Evolutionary conservation across 2,797 vertebrate genomes (phyloP), one percentile per base, ranked within the genome.

Genomic region (Cirrhinus molitorella): DNA sequence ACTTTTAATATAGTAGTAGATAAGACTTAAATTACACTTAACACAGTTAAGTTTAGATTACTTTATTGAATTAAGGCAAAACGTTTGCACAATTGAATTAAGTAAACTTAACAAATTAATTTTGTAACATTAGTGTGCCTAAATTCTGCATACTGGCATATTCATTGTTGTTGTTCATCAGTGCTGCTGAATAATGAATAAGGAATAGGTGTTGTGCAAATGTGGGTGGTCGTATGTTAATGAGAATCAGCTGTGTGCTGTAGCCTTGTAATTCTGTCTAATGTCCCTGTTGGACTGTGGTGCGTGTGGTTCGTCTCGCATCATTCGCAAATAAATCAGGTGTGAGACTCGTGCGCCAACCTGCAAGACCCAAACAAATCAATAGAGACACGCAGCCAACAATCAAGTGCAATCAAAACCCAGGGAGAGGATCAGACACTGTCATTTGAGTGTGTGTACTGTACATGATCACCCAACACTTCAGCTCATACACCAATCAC

Each of bases 351-450:
- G 80, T 87, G 53, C 7, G 34, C 87, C 63, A 86, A 86, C 89
- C 85, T 75, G 43, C 0, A 49, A 90, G 91, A 91, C 88, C 81
- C 89, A 93, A 93, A 92, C 90, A 92, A 94, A 94, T 95, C 94
- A 91, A 95, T 94, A 91, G 75, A 87, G 87, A 89, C 90, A 90
- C 87, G 71, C 81, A 87, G 88, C 89, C 92, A 91, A 90, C 89
- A 92, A 93, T 95, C 89, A 93, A 87, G 86, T 37, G 83, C 89
- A 93, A 93, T 94, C 90, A 93, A 92, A 82, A 87, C 87, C 80
- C 76, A 78, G n/a, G 75, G 89, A 90, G 93, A 90, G 91, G 31
- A 80, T 89, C 91, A 79, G 89, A 88, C 59, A 81, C 79, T 88
- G 88, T 89, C 87, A 89, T 91, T 91, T 76, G 83, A 91, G 88